A percentile compares a stretch with the other conserved stretches of the same genome.
These are phyloP conservation scores for Nyctibius bracteatus DNA, from an alignment of 2,113 vertebrate species.

Conservation along the genomic window DNA sequence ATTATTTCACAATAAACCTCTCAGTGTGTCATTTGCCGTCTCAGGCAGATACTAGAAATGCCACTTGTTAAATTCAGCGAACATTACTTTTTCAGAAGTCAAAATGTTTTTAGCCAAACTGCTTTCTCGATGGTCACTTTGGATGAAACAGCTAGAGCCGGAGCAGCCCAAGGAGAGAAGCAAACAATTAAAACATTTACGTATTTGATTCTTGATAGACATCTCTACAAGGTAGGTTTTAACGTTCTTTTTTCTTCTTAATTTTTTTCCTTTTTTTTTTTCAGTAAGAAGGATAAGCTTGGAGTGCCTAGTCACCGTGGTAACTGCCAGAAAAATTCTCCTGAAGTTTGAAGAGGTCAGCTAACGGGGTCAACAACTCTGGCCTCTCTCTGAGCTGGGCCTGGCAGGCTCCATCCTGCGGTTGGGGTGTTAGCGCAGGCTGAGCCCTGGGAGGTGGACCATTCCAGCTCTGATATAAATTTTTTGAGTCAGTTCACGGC, in stretches of 20 bases:
- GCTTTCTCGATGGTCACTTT: not conserved
- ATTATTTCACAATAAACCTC: constrained; percentile 10
- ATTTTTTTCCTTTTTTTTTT: constrained; percentile 70
- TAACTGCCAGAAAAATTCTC: constrained; percentile 99
- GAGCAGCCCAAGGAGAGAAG: not conserved
- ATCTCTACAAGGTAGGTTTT: constrained; percentile 70
- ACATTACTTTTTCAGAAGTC: not conserved
- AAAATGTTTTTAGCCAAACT: not conserved
- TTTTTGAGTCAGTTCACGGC: constrained; percentile 97
- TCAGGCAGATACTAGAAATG: not conserved
- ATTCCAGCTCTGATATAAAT: constrained; percentile 92
- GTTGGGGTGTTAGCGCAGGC: constrained; percentile 71
- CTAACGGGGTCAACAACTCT: constrained; percentile 87
- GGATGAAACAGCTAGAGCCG: not conserved
- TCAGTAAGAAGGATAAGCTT: constrained; percentile 94
- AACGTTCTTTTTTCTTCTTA: constrained; percentile 56
- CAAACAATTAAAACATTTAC: constrained; percentile 36
- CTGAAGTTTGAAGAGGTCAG: constrained; percentile 99
- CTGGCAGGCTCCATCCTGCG: constrained; percentile 76
- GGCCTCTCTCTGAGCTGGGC: constrained; percentile 78
- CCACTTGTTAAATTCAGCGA: not conserved
- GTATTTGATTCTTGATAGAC: constrained; percentile 23
- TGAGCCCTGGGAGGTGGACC: constrained; percentile 84
- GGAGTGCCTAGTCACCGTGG: constrained; percentile 95
- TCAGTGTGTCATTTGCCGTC: not conserved